phyloP scores from a whole-genome alignment of 23 tunicate species.

The Trididemnum clinides region DNA sequence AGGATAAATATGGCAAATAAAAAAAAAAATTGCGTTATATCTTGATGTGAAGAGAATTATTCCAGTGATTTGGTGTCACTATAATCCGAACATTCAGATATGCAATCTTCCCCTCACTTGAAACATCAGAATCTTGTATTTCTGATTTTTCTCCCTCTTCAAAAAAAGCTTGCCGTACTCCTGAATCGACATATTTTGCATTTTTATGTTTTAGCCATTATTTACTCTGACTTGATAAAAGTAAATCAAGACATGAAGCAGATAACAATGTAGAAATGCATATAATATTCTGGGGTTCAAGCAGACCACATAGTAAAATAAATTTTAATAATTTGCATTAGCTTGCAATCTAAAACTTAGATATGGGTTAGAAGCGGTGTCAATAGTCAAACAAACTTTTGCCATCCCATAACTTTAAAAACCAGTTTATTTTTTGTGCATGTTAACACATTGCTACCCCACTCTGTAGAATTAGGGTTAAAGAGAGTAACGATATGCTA shows the following conservation, averaged over 20 bases:
- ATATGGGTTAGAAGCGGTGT: too few species aligned
- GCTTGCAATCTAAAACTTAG: background rate
- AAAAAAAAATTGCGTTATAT: too few species aligned
- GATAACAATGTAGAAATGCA: background rate
- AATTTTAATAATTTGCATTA: background rate
- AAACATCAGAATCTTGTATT: constrained; percentile 2
- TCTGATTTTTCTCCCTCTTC: background rate
- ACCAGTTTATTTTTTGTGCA: too few species aligned
- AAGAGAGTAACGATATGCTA: too few species aligned
- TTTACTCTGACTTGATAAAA: background rate
- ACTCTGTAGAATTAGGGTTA: too few species aligned
- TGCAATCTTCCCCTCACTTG: background rate
- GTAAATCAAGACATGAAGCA: background rate
- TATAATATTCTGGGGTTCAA: background rate
- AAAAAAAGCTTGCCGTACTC: background rate
- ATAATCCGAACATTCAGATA: background rate
- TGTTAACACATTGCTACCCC: too few species aligned
- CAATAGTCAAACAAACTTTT: too few species aligned
- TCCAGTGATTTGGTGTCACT: constrained; percentile 9
- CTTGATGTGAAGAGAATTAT: background rate
- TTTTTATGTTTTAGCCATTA: background rate
- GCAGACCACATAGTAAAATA: background rate
- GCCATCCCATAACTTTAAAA: too few species aligned
- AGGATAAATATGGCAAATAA: too few species aligned
- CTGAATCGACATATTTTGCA: background rate